A percentile compares a stretch with the other conserved stretches of the same genome.
Conservation (phyloP, 2,888 invertebrate genomes). For the Ischnus inquisitorius region DNA sequence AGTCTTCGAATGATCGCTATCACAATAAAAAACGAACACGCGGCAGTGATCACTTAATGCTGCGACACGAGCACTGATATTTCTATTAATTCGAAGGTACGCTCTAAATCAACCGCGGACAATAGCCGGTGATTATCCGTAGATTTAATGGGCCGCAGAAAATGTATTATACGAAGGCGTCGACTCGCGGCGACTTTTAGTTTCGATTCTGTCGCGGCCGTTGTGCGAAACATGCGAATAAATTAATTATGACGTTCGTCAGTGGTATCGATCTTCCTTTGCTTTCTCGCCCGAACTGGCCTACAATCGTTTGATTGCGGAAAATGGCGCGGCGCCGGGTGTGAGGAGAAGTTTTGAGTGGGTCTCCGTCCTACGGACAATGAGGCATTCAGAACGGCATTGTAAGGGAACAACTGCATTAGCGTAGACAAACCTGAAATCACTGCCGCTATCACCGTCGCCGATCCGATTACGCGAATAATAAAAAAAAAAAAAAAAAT, state of each 20-base stretch:
- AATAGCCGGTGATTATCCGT: neutral
- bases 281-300: conserved; percentile 55
- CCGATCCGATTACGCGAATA: conserved; percentile 83
- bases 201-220: conserved; percentile 4
- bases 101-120: neutral
- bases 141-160: neutral
- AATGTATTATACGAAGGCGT: neutral
- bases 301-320: conserved; percentile 81
- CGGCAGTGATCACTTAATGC: neutral
- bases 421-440: conserved; percentile 84
- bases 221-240: conserved; percentile 63
- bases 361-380: conserved; percentile 82
- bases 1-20: too few relatives aligned
- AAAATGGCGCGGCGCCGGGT: conserved; percentile 76
- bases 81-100: neutral
- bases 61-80: neutral
- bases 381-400: conserved; percentile 82
- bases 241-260: conserved; percentile 75
- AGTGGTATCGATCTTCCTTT: conserved; percentile 66
- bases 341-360: conserved; percentile 82
- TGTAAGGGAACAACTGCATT: conserved; percentile 82
- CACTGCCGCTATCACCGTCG: conserved; percentile 81
- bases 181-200: neutral
- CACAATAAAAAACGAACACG: neutral
- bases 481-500: conserved; percentile 75